These are phyloP conservation scores for Chrysodeixis includens DNA, from an alignment of 2,888 invertebrate genomes.

Conservation along the genomic window DNA sequence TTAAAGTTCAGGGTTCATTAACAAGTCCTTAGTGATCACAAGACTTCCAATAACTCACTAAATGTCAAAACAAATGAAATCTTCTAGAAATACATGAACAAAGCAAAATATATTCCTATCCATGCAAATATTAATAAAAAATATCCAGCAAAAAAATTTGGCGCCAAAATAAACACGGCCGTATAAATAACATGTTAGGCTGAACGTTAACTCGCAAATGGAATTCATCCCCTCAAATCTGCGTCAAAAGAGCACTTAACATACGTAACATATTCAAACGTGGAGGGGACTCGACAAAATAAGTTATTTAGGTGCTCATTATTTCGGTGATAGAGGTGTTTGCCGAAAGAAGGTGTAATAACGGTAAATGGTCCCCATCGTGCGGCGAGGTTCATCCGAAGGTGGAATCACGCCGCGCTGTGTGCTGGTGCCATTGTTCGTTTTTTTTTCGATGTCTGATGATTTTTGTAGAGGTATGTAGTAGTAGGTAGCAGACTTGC, in stretches of 20 bases:
- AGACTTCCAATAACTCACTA: background rate
- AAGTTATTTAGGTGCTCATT: constrained; percentile 81
- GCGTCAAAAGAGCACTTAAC: constrained; percentile 56
- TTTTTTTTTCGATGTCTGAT: constrained; percentile 25
- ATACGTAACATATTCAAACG: constrained; percentile 64
- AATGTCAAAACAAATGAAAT: background rate
- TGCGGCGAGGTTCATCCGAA: constrained; percentile 72
- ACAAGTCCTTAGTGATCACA: no score
- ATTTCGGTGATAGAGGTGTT: constrained; percentile 77
- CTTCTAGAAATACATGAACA: background rate
- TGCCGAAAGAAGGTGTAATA: constrained; percentile 76
- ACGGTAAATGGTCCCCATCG: constrained; percentile 80
- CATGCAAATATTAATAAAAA: constrained; percentile 27
- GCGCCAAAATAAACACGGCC: constrained; percentile 32
- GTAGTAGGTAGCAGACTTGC: background rate
- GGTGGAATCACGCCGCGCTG: constrained; percentile 65
- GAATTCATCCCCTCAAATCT: constrained; percentile 58
- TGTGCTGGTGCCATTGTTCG: constrained; percentile 56
- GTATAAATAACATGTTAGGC: constrained; percentile 51
- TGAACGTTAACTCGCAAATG: constrained; percentile 55
- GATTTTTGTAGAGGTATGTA: background rate
- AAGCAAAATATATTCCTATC: constrained; percentile 8
- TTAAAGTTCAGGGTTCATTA: no score
- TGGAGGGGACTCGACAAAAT: constrained; percentile 71
- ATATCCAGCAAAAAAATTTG: constrained; percentile 21